phyloP scores from a whole-genome alignment of 2,113 vertebrate genomes.

The Nicator chloris region DNA sequence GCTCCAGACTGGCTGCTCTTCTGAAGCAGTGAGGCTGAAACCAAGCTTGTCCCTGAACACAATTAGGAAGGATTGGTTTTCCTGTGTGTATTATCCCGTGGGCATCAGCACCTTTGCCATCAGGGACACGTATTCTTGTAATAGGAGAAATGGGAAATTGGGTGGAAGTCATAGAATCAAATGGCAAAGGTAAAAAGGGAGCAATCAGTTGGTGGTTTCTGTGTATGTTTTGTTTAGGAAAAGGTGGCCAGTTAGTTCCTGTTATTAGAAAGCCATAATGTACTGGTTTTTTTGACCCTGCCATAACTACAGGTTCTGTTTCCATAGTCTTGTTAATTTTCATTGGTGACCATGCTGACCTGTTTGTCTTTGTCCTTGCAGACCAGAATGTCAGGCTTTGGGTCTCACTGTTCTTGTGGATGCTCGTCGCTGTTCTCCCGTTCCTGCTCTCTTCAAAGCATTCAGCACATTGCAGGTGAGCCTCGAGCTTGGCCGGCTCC shows the following conservation, averaged over 20 bases:
- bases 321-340: not conserved
- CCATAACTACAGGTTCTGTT: not conserved
- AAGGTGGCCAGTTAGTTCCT: not conserved
- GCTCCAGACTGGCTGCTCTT: not conserved
- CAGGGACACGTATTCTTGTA: not conserved
- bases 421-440: slow-evolving; percentile 74
- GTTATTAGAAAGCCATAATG: not conserved
- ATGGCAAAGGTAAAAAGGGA: not conserved
- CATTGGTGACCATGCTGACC: not conserved
- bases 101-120: not conserved
- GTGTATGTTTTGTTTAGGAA: not conserved
- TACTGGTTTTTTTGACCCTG: not conserved
- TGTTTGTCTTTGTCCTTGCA: slow-evolving; percentile 50
- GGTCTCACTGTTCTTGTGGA: slow-evolving; percentile 85
- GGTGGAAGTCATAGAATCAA: not conserved
- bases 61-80: not conserved
- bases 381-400: slow-evolving; percentile 71
- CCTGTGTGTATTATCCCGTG: not conserved
- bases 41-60: not conserved
- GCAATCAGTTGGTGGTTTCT: not conserved
- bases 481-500: not conserved
- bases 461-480: slow-evolving; percentile 78
- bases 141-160: not conserved
- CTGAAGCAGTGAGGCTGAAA: not conserved
- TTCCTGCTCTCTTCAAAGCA: slow-evolving; percentile 73